Evolutionary conservation across 2,888 invertebrate species (phyloP), one percentile per base, ranked within the genome.

Genomic region (Leucophenga montana): DNA sequence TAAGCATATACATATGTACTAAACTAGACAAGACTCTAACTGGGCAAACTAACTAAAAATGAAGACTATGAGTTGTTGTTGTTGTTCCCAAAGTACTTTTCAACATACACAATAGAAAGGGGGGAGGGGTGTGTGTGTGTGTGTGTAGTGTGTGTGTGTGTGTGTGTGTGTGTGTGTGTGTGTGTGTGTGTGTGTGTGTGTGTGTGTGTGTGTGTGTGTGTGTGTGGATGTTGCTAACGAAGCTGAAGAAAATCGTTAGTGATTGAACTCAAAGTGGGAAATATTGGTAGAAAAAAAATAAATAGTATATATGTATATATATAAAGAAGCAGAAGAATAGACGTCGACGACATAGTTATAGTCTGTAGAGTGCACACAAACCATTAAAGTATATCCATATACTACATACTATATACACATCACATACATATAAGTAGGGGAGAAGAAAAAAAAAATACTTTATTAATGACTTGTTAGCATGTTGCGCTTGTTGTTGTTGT

Each of bases 381-480:
- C 39, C 8, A 39, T 14, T 9, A 53, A 18, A 53, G 3, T 18
- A 53, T 56, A 22, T 14, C 16, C 22, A 53, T 56, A 22, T 14
- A 20, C 22, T 13, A 16, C 20, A 3, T 14, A 9, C 3, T 13
- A 54, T 33, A 54, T 54, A 33, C 56, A 56, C 54, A 66, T 33
- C 54, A 66, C 33, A 53, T 18, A 39, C 53, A 33, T 33, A 54
- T n/a, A 56, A 16, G 20, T 14, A 9, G 27, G 48, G 9, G 20
- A 64, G 14, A 53, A 27, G 14, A 54, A 66, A n/a, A 64, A 20
- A 53, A 53, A 66, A 33, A 53, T 33, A 53, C 66, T 66, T 66
- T 66, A 66, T 66, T 66, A 66, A 66, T 66, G 66, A 64, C 64
- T 64, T 50, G 64, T 64, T 64, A 64, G 64, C 64, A 27, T 46